phyloP scores from a whole-genome alignment of 2,113 vertebrate genomes.

The Neoarius graeffei region DNA sequence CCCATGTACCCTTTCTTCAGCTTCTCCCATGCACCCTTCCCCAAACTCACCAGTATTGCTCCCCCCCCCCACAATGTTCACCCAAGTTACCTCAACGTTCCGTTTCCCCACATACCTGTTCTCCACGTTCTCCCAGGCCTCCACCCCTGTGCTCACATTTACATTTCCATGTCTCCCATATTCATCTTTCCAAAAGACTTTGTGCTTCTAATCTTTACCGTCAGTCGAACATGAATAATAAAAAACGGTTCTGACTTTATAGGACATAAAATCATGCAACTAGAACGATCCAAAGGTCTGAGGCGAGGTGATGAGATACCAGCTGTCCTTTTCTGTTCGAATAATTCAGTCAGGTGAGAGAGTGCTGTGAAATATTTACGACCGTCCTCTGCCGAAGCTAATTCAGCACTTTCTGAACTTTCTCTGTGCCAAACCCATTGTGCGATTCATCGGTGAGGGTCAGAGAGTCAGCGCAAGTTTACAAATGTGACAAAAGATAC shows the following conservation, averaged over 20 bases:
- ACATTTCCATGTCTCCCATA: neutral
- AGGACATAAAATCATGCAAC: conserved; percentile 4
- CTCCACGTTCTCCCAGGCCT: neutral
- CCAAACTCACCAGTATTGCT: neutral
- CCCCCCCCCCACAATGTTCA: neutral
- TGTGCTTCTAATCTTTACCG: neutral
- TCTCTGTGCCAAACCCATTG: neutral
- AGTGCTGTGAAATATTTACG: conserved; percentile 47
- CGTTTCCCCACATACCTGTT: neutral
- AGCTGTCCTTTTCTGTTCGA: neutral
- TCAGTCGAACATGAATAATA: conserved; percentile 5
- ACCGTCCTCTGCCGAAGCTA: conserved; percentile 32
- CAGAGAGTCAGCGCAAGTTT: conserved; percentile 9
- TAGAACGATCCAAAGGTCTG: conserved; percentile 24
- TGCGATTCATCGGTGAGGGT: neutral
- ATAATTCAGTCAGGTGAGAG: conserved; percentile 40
- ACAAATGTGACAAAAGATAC: neutral
- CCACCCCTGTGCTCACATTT: neutral
- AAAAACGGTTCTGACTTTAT: neutral
- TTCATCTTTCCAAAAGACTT: neutral
- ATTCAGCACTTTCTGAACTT: conserved; percentile 23
- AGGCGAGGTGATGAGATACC: conserved; percentile 6
- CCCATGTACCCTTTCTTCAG: neutral
- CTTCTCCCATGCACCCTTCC: neutral
- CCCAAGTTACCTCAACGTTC: neutral